phyloP scores from a whole-genome alignment of 2,888 invertebrate species.

The Rhamphomyia laevipes region DNA sequence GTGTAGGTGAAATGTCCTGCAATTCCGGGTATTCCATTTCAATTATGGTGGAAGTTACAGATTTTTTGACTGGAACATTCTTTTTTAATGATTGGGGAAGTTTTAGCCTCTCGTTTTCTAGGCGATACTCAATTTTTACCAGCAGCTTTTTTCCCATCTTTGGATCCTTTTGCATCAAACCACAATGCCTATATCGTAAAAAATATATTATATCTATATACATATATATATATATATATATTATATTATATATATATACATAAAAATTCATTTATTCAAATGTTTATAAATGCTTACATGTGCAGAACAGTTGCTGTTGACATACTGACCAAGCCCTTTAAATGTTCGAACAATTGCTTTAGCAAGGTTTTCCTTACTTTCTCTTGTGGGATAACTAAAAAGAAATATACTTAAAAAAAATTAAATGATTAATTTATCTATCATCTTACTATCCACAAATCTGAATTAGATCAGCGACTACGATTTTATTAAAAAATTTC shows the following conservation, averaged over 20 bases:
- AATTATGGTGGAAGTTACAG: too few species aligned
- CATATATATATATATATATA: too few species aligned
- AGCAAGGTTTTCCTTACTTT: background rate
- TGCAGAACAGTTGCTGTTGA: background rate
- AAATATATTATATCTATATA: background rate
- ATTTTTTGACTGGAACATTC: too few species aligned
- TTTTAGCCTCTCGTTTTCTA: background rate
- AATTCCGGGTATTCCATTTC: background rate
- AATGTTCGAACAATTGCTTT: background rate
- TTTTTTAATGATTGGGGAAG: background rate
- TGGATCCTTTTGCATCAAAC: background rate
- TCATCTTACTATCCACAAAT: too few species aligned
- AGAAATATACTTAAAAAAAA: background rate
- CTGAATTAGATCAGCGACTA: too few species aligned
- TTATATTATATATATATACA: too few species aligned
- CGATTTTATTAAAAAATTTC: too few species aligned
- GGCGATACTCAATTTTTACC: background rate
- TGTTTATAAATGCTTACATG: background rate
- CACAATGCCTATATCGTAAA: background rate
- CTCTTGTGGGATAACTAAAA: background rate
- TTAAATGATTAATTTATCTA: too few species aligned
- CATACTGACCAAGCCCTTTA: background rate
- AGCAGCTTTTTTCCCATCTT: background rate
- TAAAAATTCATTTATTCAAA: background rate
- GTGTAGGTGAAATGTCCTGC: background rate